These are phyloP conservation scores for Ceraclea dissimilis DNA, from an alignment of 2,888 invertebrate genomes.

Conservation along the genomic window DNA sequence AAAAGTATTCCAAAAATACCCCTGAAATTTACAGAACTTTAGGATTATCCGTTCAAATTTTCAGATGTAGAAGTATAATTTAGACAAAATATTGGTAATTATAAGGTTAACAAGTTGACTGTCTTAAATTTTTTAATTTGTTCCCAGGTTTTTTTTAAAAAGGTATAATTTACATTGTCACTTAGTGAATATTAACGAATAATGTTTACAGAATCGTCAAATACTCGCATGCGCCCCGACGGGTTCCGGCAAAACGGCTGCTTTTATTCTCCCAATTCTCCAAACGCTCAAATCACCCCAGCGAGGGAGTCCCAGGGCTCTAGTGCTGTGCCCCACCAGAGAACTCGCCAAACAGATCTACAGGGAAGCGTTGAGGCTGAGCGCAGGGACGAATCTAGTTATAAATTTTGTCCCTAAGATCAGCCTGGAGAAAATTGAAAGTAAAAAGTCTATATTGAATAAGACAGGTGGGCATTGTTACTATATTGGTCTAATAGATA, in stretches of 20 bases:
- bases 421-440: slow-evolving; percentile 24
- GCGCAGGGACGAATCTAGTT: slow-evolving; percentile 65
- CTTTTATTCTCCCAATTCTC: slow-evolving; percentile 85
- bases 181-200: too few relatives aligned
- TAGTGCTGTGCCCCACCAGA: slow-evolving; percentile 87
- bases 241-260: slow-evolving; percentile 95
- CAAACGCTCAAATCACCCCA: slow-evolving; percentile 65
- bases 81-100: too few relatives aligned
- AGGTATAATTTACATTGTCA: too few relatives aligned
- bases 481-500: neutral
- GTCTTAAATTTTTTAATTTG: too few relatives aligned
- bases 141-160: too few relatives aligned
- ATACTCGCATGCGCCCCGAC: slow-evolving; percentile 94
- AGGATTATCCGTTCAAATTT: too few relatives aligned
- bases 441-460: slow-evolving; percentile 19
- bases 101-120: too few relatives aligned
- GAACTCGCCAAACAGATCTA: slow-evolving; percentile 90
- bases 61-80: too few relatives aligned
- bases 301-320: slow-evolving; percentile 68
- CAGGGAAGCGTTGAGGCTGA: slow-evolving; percentile 67
- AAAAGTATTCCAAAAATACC: too few relatives aligned
- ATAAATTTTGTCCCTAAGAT: slow-evolving; percentile 25
- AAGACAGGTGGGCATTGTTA: slow-evolving; percentile 18
- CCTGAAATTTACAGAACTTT: too few relatives aligned
- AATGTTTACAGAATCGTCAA: slow-evolving; percentile 60